phyloP scores from a whole-genome alignment of 2,888 invertebrate species.

The Platycheirus albimanus region DNA sequence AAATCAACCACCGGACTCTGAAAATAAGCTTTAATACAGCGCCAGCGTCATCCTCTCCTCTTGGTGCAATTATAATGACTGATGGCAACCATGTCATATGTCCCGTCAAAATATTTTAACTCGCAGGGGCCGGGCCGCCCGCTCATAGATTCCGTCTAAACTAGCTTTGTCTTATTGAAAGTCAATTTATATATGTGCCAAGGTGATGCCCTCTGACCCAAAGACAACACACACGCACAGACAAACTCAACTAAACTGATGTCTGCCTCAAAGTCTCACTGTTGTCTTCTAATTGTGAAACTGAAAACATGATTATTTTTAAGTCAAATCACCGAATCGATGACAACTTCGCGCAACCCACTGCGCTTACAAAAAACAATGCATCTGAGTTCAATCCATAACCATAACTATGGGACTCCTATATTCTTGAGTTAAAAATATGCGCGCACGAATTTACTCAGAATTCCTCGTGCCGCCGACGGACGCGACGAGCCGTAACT shows the following conservation, averaged over 20 bases:
- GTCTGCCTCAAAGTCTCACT: too few relatives aligned
- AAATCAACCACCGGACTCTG: too few relatives aligned
- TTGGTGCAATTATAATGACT: too few relatives aligned
- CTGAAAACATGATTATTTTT: background rate
- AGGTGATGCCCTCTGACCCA: conserved; percentile 23
- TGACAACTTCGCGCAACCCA: conserved; percentile 20
- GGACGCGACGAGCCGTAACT: conserved; percentile 3
- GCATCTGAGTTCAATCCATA: conserved; percentile 1
- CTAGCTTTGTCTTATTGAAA: conserved; percentile 1
- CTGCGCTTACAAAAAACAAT: conserved; percentile 14
- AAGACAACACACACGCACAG: background rate
- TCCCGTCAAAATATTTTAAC: too few relatives aligned
- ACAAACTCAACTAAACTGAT: background rate
- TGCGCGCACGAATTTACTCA: background rate
- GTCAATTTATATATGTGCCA: conserved; percentile 7
- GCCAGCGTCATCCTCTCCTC: too few relatives aligned
- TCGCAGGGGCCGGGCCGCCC: too few relatives aligned
- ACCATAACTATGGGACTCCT: background rate
- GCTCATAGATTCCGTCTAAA: too few relatives aligned
- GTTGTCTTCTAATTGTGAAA: background rate
- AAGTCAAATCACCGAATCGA: conserved; percentile 4
- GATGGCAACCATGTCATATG: too few relatives aligned
- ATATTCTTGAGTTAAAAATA: background rate
- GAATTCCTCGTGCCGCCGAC: conserved; percentile 5
- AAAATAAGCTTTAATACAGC: too few relatives aligned